Evolutionary conservation across 2,113 vertebrate genomes (phyloP), one percentile per base, ranked within the genome.

Genomic region (Callionymus lyra): DNA sequence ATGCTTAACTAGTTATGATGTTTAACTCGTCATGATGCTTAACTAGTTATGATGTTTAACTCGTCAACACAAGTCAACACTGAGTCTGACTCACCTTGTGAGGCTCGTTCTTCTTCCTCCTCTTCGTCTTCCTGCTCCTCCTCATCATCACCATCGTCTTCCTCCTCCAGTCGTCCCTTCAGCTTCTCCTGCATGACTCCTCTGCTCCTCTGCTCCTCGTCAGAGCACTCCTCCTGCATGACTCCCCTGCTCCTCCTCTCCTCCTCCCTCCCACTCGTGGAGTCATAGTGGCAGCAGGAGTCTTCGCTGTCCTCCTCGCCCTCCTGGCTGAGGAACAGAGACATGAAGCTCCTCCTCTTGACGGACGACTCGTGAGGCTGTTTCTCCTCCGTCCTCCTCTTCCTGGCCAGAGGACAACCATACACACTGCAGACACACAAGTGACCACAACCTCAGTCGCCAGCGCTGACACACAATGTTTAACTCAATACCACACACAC

Each of bases 391-490:
- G 88, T 92, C 77, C 96, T 99, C 62, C 94, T 88, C 74, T 98
- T 99, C 77, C 96, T 97, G 53, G 94, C 95, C 86, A 97, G 82
- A 32, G 94, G 95, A 72, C 95, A 99, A 53, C 95, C 95, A 47
- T 99, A 99, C 32, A 99, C 88, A 74, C 95, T 96, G 80, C 47
- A 19, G 42, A 2, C 19, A 54, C 32, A 72, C 43, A 56, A 33
- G 65, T 44, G 38, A 27, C 21, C 8, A 27, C n/a, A 27, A 27
- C 21, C 21, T 27, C 21, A n/a, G n/a, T 27, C 21, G 21, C 21
- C 21, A 27, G 21, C 8, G 4, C 21, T 5, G 21, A 27, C 21
- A 27, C 21, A 27, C 21, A 27, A 8, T 27, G 21, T 4, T n/a
- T n/a, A n/a, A n/a, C n/a, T n/a, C n/a, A n/a, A n/a, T n/a, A n/a